Conservation (phyloP, 2,797 vertebrate genomes). For the Micropoecilia bifurca region DNA sequence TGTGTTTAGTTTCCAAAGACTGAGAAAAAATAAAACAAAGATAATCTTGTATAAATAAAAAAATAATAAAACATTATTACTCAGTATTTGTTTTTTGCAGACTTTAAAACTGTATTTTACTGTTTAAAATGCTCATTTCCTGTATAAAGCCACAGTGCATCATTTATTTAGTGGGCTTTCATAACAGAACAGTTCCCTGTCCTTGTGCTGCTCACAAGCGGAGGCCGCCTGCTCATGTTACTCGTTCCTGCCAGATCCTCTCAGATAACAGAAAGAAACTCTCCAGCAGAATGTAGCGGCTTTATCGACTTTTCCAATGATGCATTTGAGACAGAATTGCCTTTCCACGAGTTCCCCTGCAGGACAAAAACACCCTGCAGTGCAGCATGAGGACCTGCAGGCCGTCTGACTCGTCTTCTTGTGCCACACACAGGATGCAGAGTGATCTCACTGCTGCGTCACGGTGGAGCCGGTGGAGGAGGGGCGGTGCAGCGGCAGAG, state of each 20-base stretch:
- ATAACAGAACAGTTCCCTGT: constrained; percentile 1
- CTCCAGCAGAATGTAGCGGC: neutral
- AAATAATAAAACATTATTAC: neutral
- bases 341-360: neutral
- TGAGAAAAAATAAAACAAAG: neutral
- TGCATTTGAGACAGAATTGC: neutral
- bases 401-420: constrained; percentile 37
- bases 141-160: neutral
- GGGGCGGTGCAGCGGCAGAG: constrained; percentile 39
- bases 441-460: constrained; percentile 70
- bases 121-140: neutral
- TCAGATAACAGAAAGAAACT: constrained; percentile 17
- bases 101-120: neutral
- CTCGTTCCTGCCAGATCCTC: constrained; percentile 21
- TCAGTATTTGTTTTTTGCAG: neutral
- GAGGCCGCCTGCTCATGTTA: constrained; percentile 27
- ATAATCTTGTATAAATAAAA: neutral
- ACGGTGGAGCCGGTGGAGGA: constrained; percentile 52
- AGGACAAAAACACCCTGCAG: constrained; percentile 7
- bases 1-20: neutral
- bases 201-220: constrained; percentile 11
- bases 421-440: constrained; percentile 46
- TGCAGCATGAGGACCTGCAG: neutral
- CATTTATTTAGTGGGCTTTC: neutral
- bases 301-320: neutral